Evolutionary conservation across 53 echinoderm and acorn worm genomes (phyloP), one percentile per base, ranked within the genome.

Genomic region (Hippasteria phrygiana): DNA sequence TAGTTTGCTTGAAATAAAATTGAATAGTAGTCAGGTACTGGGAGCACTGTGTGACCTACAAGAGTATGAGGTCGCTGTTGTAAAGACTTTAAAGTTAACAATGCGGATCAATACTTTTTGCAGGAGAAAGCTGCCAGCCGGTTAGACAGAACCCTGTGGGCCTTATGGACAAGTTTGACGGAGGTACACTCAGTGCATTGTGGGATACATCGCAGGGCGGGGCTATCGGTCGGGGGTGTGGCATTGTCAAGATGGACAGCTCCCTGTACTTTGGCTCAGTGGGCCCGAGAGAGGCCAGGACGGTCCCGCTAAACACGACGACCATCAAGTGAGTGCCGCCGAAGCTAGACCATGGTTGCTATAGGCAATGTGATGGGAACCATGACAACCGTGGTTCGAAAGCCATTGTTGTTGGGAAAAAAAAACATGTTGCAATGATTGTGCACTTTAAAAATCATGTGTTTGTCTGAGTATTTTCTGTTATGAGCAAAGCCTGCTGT

Each of bases 201-300:
- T 97, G 97, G 95, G 92, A 89, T 4, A 88, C 73, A 28, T 41
- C 88, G 9, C 62, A 87, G 6, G 91, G 92, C 2, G 89, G 87
- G 0, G 77, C 43, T 0, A 71, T 92, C 16, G 91, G 95, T 55
- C 93, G 90, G 53, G 89, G 87, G 31, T 97, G 97, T 78, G 97
- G 97, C 2, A 67, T 92, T 43, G 79, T 97, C 75, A 93, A 95
- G 89, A 97, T 95, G 93, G 97, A 85, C 59, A 79, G 94, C 70
- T 95, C 97, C 4, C 92, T 97, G 28, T 94, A 97, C 85, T 97
- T 97, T 92, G 94, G 97, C 2, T 92, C 90, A 18, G 86, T 69
- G 28, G 97, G 97, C 32, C 97, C 95, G 17, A 91, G 98, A 62
- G 95, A 97, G 26, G 98, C 93, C 0, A 75, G 92, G 55, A 97